A percentile compares a stretch with the other conserved stretches of the same genome.
phyloP scores from a whole-genome alignment of 2,797 vertebrate species.

The Apogon talboti region DNA sequence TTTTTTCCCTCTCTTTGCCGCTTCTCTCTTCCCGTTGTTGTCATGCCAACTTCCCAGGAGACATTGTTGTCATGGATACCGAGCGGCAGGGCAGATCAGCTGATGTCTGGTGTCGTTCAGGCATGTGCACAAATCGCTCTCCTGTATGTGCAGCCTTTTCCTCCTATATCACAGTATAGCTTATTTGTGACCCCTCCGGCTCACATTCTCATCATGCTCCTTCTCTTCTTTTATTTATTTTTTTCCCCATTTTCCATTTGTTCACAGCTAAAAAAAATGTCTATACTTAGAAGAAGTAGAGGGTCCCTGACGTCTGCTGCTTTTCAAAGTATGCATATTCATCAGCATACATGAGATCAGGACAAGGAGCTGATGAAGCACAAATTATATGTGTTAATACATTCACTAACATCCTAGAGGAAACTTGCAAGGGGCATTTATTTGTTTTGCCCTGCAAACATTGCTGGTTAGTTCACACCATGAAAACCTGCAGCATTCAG shows the following conservation, averaged over 20 bases:
- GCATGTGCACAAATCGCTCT: constrained; percentile 74
- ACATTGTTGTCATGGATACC: constrained; percentile 92
- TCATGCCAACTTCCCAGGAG: constrained; percentile 88
- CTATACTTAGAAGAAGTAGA: not conserved
- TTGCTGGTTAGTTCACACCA: not conserved
- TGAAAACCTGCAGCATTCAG: constrained; percentile 14
- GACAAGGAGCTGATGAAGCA: constrained; percentile 15
- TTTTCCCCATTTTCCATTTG: too few relatives aligned
- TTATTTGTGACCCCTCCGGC: constrained; percentile 37
- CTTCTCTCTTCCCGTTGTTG: constrained; percentile 75
- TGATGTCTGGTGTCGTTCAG: constrained; percentile 86
- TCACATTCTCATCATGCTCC: constrained; percentile 1
- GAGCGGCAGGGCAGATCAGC: constrained; percentile 86
- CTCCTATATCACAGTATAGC: constrained; percentile 16
- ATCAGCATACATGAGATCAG: not conserved
- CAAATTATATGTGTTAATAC: not conserved
- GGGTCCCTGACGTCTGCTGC: not conserved
- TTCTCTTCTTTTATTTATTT: constrained; percentile 7
- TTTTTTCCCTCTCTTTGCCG: constrained; percentile 24
- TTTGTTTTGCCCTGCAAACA: constrained; percentile 10
- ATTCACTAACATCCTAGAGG: constrained; percentile 1
- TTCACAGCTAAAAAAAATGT: too few relatives aligned
- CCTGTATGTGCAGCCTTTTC: constrained; percentile 54
- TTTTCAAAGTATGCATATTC: constrained; percentile 1
- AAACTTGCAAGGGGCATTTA: not conserved